Base-by-base conservation (phyloP, 2,888 invertebrate genomes). In the Stictocephala bisonia region DNA sequence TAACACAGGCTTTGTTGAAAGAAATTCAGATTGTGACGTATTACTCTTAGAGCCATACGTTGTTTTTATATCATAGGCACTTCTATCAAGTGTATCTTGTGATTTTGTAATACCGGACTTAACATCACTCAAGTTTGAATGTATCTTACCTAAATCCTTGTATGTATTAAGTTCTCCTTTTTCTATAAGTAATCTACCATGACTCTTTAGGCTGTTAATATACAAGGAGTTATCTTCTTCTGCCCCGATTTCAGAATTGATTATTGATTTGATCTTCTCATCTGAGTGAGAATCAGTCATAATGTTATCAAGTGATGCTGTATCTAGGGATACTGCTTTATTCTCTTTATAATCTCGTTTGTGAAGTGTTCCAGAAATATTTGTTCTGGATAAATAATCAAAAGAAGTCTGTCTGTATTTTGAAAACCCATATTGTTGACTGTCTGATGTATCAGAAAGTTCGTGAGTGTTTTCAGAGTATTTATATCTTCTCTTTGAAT, bases 161-260 rank as follows among this genome's bases (percentile, higher is more conserved):
- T 24, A 24, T 35, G 35, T 31, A 2, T 66, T 44, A 24, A 41
- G 40, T n/a, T 24, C 40, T 41, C 44, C 27, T 41, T 40, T 66
- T 66, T 66, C 26, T 44, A 66, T 44, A 22, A 66, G 44, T 41
- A 66, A 26, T 41, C 27, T 44, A 24, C 44, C 66, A 66, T 44
- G 44, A 41, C 41, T 66, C n/a, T 66, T 41, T 27, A 41, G 27
- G 13, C 44, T 40, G 44, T 22, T 66, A 6, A 44, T 11, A 26
- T 66, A 56, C 27, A 56, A 13, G 7, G 56, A 56, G 15, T 56
- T 20, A 29, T 56, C 56, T 29, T 56, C 18, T 18, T 56, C 56
- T 29, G 31, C 26, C 18, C 29, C 18, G n/a, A 18, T 56, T 15
- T 27, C 26, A 29, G 56, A 20, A 6, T 31, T 6, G 15, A 29